Conservation (phyloP, 2,113 vertebrate species). For the Serilophus lunatus region DNA sequence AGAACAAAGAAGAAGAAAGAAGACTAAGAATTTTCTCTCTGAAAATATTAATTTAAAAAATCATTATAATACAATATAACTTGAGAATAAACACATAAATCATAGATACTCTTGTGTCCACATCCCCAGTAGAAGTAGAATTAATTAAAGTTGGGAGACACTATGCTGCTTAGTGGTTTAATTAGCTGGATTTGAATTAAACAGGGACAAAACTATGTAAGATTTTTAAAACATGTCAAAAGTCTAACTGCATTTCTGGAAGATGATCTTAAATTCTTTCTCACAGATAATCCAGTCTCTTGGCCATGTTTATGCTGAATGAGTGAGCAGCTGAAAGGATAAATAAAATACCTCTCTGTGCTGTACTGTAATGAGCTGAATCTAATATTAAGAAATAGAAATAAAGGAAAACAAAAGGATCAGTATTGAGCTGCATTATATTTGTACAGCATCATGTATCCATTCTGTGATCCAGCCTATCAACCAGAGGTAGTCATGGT, state of each 20-base stretch:
- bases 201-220: slow-evolving; percentile 5
- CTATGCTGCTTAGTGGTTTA: slow-evolving; percentile 22
- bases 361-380: background rate
- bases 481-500: slow-evolving; percentile 36
- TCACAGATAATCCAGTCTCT: slow-evolving; percentile 58
- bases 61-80: background rate
- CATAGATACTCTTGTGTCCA: background rate
- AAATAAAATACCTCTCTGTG: slow-evolving; percentile 39
- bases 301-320: slow-evolving; percentile 39
- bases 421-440: background rate
- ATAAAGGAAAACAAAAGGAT: slow-evolving; percentile 21
- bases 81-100: slow-evolving; percentile 7
- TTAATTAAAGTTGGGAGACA: slow-evolving; percentile 62
- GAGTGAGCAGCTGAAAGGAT: slow-evolving; percentile 8
- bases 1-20: fast-evolving
- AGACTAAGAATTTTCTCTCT: background rate
- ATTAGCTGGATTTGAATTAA: slow-evolving; percentile 58
- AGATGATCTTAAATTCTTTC: slow-evolving; percentile 50
- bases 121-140: slow-evolving; percentile 7
- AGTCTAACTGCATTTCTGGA: slow-evolving; percentile 38
- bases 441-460: background rate
- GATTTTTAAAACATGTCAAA: slow-evolving; percentile 41
- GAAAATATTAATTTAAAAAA: background rate
- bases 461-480: slow-evolving; percentile 5
- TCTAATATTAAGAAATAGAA: background rate